Evolutionary conservation across 2,888 invertebrate species (phyloP), one percentile per base, ranked within the genome.

Genomic region (Plebejus argus): DNA sequence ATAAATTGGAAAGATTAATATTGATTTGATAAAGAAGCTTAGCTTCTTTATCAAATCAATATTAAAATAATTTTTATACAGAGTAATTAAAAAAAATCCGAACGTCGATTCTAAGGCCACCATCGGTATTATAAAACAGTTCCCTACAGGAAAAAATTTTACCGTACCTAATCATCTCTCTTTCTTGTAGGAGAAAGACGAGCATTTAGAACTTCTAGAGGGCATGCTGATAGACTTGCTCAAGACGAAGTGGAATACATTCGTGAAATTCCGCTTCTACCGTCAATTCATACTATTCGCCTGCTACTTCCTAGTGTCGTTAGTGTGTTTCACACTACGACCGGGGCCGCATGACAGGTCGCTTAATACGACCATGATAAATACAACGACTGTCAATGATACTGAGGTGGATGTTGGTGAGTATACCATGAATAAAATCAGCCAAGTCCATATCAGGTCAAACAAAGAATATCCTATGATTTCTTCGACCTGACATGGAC

Each of bases 211-310:
- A 84, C 95, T 99, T 77, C 96, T 99, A 93, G 99, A 99, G 88
- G 99, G 99, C 0, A 96, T 99, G 83, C 93, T 99, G 72, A 98
- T 99, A 28, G 98, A 99, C 88, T 95, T 99, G 20, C 91, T 99
- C 15, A 97, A 98, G 87, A 98, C 99, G 3, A 99, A 99, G 94
- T 99, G 99, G 99, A 98, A 99, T 85, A 97, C 99, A 0, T 99
- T 99, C 89, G 98, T 98, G 1, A 98, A 98, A 91, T 97, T 96
- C 81, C 98, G 99, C 79, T 99, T 99, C 90, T 99, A 99, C 89
- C 95, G 97, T 6, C 98, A 99, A 86, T 99, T 99, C 88, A 96
- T 97, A 80, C 95, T 98, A 77, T 99, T 99, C 90, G 95, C 97
- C 15, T 95, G 97, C 79, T 99, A 99, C 90, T 99, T 99, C 88